These are phyloP conservation scores for Orcinus orca DNA, from an alignment of 2,113 vertebrate species.

Conservation along the genomic window DNA sequence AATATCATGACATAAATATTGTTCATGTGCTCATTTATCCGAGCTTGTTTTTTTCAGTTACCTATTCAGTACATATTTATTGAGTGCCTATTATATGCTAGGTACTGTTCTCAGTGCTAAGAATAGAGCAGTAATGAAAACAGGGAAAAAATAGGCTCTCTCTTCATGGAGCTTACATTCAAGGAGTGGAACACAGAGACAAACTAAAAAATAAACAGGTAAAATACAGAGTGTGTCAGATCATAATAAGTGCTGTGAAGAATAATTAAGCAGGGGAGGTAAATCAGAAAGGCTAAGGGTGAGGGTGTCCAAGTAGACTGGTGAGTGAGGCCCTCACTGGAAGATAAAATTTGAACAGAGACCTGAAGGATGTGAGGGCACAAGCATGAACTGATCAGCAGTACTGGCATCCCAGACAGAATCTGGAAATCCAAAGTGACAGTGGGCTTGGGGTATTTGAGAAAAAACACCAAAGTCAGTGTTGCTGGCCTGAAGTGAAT, in stretches of 20 bases:
- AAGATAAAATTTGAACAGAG: not conserved
- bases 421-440: not conserved
- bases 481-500: not conserved
- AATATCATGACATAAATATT: not conserved
- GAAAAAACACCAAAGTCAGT: not conserved
- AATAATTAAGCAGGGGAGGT: not conserved
- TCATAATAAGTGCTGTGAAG: not conserved
- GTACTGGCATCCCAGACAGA: not conserved
- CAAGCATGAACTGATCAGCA: accelerated
- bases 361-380: not conserved
- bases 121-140: not conserved
- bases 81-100: not conserved
- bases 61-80: not conserved
- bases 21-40: not conserved
- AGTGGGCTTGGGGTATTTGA: not conserved
- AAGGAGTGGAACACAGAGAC: not conserved
- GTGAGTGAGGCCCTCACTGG: not conserved
- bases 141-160: not conserved
- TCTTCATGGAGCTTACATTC: not conserved
- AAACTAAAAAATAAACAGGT: not conserved
- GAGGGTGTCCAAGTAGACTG: not conserved
- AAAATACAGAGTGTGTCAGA: not conserved
- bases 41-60: not conserved
- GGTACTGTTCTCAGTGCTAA: not conserved
- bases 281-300: not conserved